Conservation (phyloP, 2,888 invertebrate genomes). For the Epinotia ramella region DNA sequence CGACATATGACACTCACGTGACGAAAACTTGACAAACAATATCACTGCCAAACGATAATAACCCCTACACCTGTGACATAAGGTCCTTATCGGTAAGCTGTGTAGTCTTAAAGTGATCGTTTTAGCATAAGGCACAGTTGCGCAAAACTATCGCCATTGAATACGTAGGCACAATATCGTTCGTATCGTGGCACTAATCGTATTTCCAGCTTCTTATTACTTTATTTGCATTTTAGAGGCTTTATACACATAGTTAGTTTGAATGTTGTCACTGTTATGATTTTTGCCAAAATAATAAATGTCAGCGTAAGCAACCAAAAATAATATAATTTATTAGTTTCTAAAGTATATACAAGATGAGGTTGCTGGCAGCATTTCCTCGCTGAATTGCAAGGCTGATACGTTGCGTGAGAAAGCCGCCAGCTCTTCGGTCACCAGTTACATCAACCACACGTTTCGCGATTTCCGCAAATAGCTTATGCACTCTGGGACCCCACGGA, state of each 20-base stretch:
- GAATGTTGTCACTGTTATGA: background rate
- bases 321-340: too few species aligned
- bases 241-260: background rate
- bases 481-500: too few species aligned
- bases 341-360: too few species aligned
- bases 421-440: too few species aligned
- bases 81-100: background rate
- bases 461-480: too few species aligned
- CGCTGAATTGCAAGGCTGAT: too few species aligned
- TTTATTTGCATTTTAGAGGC: background rate
- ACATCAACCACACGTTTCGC: too few species aligned
- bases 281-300: too few species aligned
- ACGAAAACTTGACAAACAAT: background rate
- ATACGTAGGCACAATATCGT: background rate
- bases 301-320: too few species aligned
- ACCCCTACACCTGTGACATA: conserved; percentile 1
- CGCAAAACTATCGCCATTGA: background rate
- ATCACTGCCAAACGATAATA: background rate
- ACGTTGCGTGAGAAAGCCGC: too few species aligned
- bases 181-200: background rate
- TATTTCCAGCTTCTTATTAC: background rate
- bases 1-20: background rate
- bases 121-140: background rate
- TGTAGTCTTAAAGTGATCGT: background rate
- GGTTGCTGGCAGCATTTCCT: too few species aligned